These are phyloP conservation scores for Calephelis virginiensis DNA, from an alignment of 1,140 invertebrate species.

Conservation along the genomic window DNA sequence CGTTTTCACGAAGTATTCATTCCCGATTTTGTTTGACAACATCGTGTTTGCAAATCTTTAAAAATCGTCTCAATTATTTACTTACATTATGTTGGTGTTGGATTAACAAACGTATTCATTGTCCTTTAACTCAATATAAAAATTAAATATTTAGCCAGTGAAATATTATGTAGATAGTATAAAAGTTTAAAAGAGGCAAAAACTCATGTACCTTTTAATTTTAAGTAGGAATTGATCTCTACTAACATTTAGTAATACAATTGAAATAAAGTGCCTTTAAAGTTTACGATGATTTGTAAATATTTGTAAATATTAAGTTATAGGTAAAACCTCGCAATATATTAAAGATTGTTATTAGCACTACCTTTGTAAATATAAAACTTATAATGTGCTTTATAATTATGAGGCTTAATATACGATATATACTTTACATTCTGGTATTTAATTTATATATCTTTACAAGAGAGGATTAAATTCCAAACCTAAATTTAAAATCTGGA, in stretches of 20 bases:
- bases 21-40: no score
- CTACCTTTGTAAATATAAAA: conserved; percentile 17
- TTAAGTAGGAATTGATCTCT: conserved; percentile 18
- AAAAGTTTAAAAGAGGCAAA: not conserved
- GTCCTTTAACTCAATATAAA: no score
- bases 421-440: conserved; percentile 8
- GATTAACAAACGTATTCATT: no score
- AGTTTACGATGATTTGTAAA: conserved; percentile 7
- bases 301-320: conserved; percentile 16
- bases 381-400: not conserved
- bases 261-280: conserved; percentile 15
- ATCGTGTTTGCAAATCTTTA: no score
- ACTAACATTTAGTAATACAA: conserved; percentile 15
- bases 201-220: conserved; percentile 10
- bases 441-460: not conserved
- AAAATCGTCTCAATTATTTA: no score
- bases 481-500: no score
- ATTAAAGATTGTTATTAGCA: conserved; percentile 5
- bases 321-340: conserved; percentile 20
- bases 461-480: no score
- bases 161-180: not conserved
- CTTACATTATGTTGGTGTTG: no score
- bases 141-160: not conserved
- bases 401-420: conserved; percentile 16
- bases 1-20: no score